Percentiles rank a stretch among this genome's conserved stretches.
Conservation (phyloP, 2,113 vertebrate species). For the Butorides virescens region DNA sequence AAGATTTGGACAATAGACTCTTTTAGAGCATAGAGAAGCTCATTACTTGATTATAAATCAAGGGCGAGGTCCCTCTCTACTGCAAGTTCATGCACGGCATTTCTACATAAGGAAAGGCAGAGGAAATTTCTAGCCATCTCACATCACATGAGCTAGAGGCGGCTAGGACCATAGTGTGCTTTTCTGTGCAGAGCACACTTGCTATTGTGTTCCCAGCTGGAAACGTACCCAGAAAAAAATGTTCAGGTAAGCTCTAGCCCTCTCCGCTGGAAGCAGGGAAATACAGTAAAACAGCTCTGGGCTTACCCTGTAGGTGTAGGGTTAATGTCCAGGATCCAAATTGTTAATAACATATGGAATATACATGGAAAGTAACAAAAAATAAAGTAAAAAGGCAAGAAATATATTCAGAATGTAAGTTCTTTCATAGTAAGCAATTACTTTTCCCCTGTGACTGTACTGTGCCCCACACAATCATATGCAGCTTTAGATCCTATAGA, state of each 20-base stretch:
- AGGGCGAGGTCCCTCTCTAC: background rate
- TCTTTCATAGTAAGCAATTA: background rate
- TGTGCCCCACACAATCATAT: background rate
- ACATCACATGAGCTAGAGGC: background rate
- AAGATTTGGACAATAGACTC: conserved; percentile 30
- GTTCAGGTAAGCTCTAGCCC: background rate
- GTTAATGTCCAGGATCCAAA: background rate
- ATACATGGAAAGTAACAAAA: background rate
- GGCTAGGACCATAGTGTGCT: background rate
- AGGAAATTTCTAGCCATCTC: background rate
- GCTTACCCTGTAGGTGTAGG: background rate
- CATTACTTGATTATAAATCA: conserved; percentile 37
- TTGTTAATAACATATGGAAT: background rate
- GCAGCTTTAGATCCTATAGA: background rate
- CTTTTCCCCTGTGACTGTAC: background rate
- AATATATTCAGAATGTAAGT: background rate
- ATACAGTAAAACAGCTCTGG: background rate
- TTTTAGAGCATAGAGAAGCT: conserved; percentile 38
- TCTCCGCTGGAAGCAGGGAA: background rate
- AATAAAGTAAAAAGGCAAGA: background rate
- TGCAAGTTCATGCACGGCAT: conserved; percentile 31
- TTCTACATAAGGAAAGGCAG: background rate
- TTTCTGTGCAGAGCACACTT: background rate
- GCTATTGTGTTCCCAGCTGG: background rate
- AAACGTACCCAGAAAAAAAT: background rate